Evolutionary conservation across 2,888 invertebrate genomes (phyloP), one percentile per base, ranked within the genome.

Genomic region (Pandemis cinnamomeana): DNA sequence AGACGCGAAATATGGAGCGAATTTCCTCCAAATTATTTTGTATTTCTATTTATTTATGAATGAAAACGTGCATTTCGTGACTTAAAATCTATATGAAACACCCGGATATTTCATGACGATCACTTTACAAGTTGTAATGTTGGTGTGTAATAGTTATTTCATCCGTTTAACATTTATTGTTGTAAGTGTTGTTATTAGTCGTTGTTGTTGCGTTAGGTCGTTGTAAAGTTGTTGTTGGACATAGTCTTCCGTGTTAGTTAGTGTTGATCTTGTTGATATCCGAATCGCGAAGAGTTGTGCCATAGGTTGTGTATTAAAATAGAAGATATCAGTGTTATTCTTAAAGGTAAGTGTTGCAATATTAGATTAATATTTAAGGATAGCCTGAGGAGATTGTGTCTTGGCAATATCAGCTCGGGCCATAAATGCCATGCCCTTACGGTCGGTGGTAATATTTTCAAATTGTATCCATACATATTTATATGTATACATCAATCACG

Each of bases 11-110:
- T 83, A 86, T 86, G 88, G 89, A 90, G 91, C 91, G 90, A 92
- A 90, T 91, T 87, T 84, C 87, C 84, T 86, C 84, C 82, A 80
- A 83, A 82, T 74, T 82, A 82, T 83, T 80, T 77, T 81, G 79
- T 82, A 86, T 87, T 88, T 88, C 76, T 80, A 80, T 77, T 80
- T 77, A 86, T 89, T 92, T 84, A 91, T 93, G 92, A 93, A 92
- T 93, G 92, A 91, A 92, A 91, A 85, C 80, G 83, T 80, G 78
- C 76, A 77, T 67, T 77, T 81, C 79, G 82, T 84, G 76, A 80
- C 82, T 80, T 74, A 81, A 79, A 84, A 83, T 75, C 67, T 51
- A 74, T 77, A 80, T 72, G 69, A 76, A 76, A 77, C 46, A 46
- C 7, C 42, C 55, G 11, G 64, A 51, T 66, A 58, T 44, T 68